Base-by-base conservation (phyloP, 2,797 vertebrate genomes). In the Arremon brunneinucha region DNA sequence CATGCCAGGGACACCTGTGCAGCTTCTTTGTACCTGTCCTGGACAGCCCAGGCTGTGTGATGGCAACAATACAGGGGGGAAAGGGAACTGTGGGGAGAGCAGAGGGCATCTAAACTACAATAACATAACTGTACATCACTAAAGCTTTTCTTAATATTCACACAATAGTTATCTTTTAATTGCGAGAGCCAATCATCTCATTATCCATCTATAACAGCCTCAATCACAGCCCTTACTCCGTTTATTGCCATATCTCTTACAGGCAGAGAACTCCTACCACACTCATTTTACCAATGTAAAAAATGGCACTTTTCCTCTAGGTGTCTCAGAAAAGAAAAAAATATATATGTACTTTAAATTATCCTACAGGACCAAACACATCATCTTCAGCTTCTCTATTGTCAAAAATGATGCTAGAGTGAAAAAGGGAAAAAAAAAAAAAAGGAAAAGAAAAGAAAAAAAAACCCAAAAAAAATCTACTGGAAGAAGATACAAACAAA, bases 341-440 rank as follows among this genome's bases (percentile, higher is more conserved):
- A 21, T 14, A 55, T 14, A 46, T 9, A 7, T n/a, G 43, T 34
- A 30, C 22, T 55, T 84, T 41, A 55, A 64, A 65, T 55, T 71
- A 65, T 23, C 35, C n/a, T 79, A 11, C 14, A 80, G n/a, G 17
- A 52, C 9, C 57, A 78, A 85, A 62, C 0, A 62, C 20, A 59
- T 11, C 4, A 47, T 24, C 8, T 63, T 46, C 62, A 55, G 5
- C 39, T 76, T 65, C 43, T 47, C 32, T 44, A 21, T 13, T 78
- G 55, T 26, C 23, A 74, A 41, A 93, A 89, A 18, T 9, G 2
- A 30, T 8, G 9, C 10, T 10, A 13, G 23, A 50, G 4, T 23
- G 16, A 26, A n/a, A 55, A 14, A 32, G 10, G 19, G 22, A 22
- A 55, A 6, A 39, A 39, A 3, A 20, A 0, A 44, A 16, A 0